These are phyloP conservation scores for Neostethus bicornis DNA, from an alignment of 2,797 vertebrate species.

Conservation along the genomic window DNA sequence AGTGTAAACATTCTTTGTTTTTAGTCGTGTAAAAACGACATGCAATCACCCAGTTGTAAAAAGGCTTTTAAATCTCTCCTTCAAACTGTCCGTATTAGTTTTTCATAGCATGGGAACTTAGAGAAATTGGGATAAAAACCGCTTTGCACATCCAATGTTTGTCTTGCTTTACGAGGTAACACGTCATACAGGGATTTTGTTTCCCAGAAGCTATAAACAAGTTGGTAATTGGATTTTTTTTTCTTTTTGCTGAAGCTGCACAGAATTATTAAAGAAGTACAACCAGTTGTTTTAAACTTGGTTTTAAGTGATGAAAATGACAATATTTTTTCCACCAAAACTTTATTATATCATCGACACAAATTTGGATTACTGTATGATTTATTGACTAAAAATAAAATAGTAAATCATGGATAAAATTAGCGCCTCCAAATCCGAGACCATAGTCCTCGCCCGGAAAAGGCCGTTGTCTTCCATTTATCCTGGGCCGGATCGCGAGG, in stretches of 20 bases:
- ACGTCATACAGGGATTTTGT: neutral
- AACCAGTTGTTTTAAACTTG: neutral
- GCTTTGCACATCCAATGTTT: neutral
- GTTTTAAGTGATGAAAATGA: neutral
- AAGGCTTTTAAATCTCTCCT: conserved; percentile 8
- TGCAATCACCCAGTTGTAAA: conserved; percentile 29
- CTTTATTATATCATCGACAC: neutral
- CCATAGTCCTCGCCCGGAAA: too few relatives aligned
- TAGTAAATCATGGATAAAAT: neutral
- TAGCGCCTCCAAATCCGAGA: too few relatives aligned
- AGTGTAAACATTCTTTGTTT: conserved; percentile 1
- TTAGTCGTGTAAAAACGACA: conserved; percentile 8
- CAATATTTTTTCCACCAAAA: neutral
- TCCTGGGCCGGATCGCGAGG: too few relatives aligned
- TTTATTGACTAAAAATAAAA: neutral
- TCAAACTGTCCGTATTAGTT: neutral
- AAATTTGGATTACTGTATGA: neutral
- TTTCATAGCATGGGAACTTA: conserved; percentile 5
- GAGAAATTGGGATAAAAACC: conserved; percentile 6
- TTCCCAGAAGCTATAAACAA: neutral
- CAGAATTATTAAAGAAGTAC: neutral
- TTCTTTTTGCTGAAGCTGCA: neutral
- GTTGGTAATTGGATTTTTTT: neutral
- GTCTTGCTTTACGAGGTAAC: neutral
- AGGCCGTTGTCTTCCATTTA: too few relatives aligned